phyloP scores from a whole-genome alignment of 2,888 invertebrate genomes.

The Tachystola acroxantha region DNA sequence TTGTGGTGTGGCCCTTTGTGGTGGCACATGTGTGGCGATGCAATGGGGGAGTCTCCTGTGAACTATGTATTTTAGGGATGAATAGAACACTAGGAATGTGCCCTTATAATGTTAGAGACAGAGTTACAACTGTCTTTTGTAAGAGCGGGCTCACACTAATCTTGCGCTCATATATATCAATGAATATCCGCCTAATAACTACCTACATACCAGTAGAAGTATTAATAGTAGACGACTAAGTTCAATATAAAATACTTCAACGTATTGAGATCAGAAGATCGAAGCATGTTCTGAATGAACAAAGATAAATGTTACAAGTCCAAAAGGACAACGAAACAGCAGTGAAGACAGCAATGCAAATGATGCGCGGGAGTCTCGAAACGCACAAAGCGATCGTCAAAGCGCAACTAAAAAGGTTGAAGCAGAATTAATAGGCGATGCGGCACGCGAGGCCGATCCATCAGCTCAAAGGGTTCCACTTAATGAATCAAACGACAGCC shows the following conservation, averaged over 20 bases:
- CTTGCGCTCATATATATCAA: no score
- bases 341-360: slow-evolving; percentile 30
- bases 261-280: background rate
- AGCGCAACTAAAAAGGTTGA: slow-evolving; percentile 36
- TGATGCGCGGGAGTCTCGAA: slow-evolving; percentile 29
- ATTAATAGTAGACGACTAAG: no score
- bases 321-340: slow-evolving; percentile 16
- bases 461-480: slow-evolving; percentile 67
- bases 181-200: no score
- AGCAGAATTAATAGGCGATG: slow-evolving; percentile 50
- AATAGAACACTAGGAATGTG: slow-evolving; percentile 6
- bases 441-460: slow-evolving; percentile 51
- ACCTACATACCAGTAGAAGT: no score
- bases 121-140: no score
- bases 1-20: slow-evolving; percentile 54
- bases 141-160: no score
- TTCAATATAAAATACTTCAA: no score
- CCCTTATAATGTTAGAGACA: no score
- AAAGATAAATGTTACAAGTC: slow-evolving; percentile 23
- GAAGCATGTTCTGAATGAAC: slow-evolving; percentile 22
- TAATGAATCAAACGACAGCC: slow-evolving; percentile 74
- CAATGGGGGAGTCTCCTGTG: slow-evolving; percentile 18
- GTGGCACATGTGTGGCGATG: slow-evolving; percentile 36
- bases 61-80: slow-evolving; percentile 10
- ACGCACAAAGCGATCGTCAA: slow-evolving; percentile 25